Percentiles rank a stretch among this genome's conserved stretches.
Evolutionary conservation across 1,140 invertebrate genomes (phyloP).

Genomic region (Hormaphis cornu): DNA sequence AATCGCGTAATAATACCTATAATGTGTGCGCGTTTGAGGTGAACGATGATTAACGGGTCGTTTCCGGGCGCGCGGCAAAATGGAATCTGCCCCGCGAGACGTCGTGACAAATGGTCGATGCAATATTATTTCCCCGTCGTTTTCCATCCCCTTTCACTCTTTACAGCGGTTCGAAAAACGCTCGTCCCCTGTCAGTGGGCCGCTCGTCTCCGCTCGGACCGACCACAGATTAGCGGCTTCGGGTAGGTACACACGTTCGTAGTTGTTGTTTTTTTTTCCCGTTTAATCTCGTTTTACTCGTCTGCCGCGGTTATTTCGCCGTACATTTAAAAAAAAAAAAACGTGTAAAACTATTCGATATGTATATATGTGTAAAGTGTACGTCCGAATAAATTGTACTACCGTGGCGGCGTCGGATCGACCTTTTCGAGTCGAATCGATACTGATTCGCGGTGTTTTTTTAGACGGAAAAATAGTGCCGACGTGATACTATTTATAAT

Average conservation of each 20-base stretch:
- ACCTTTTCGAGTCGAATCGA: too few species aligned
- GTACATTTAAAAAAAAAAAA: too few species aligned
- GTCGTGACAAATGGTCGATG: constrained; percentile 18
- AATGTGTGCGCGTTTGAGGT: constrained; percentile 11
- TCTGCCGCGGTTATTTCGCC: background rate
- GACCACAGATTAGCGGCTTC: background rate
- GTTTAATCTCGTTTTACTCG: background rate
- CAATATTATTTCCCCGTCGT: constrained; percentile 18
- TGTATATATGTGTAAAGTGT: too few species aligned
- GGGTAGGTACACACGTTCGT: background rate
- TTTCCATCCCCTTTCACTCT: background rate
- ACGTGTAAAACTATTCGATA: too few species aligned
- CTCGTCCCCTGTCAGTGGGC: background rate
- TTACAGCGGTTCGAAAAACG: constrained; percentile 1
- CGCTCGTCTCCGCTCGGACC: background rate
- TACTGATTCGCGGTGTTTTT: too few species aligned
- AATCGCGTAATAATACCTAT: background rate
- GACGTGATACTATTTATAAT: too few species aligned
- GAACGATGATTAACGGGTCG: constrained; percentile 25
- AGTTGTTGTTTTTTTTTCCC: too few species aligned
- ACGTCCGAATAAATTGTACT: too few species aligned
- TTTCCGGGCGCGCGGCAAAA: constrained; percentile 5
- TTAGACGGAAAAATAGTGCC: too few species aligned
- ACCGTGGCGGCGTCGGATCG: too few species aligned
- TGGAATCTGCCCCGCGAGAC: constrained; percentile 12